Conservation (phyloP, 2,888 invertebrate species). For the Eugnorisma glareosa region DNA sequence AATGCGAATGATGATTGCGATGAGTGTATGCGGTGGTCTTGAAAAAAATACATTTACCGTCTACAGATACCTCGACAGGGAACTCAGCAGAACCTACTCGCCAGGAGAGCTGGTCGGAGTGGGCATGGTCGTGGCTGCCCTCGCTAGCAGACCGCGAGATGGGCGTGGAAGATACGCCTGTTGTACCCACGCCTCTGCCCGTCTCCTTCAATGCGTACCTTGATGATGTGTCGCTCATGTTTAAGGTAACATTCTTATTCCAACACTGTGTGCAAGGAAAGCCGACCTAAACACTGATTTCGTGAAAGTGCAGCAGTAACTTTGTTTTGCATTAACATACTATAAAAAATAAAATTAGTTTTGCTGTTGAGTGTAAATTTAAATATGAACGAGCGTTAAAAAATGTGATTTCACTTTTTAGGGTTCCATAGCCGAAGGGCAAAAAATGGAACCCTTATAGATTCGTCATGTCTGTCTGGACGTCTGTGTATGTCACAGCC, state of each 20-base stretch:
- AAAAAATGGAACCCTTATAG: too few species aligned
- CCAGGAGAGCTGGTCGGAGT: conserved; percentile 83
- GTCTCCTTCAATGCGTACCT: conserved; percentile 77
- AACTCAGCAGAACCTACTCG: conserved; percentile 76
- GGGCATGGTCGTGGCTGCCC: conserved; percentile 89
- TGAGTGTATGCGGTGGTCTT: neutral
- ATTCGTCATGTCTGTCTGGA: too few species aligned
- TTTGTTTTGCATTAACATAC: too few species aligned
- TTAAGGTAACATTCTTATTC: conserved; percentile 75
- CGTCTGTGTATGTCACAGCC: too few species aligned
- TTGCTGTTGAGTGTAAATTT: too few species aligned
- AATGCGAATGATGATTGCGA: neutral
- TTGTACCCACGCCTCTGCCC: conserved; percentile 75
- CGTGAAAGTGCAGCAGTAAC: too few species aligned
- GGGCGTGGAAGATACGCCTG: conserved; percentile 73
- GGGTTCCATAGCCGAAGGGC: too few species aligned
- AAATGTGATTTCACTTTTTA: too few species aligned
- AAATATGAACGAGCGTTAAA: too few species aligned
- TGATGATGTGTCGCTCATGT: conserved; percentile 79
- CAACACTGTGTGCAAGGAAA: neutral
- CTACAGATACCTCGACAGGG: conserved; percentile 64
- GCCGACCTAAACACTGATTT: neutral
- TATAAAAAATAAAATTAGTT: too few species aligned
- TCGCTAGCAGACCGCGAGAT: conserved; percentile 76
- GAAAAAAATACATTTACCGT: neutral